phyloP scores from a whole-genome alignment of 2,888 invertebrate genomes.

The Acanthosepion lycidas region DNA sequence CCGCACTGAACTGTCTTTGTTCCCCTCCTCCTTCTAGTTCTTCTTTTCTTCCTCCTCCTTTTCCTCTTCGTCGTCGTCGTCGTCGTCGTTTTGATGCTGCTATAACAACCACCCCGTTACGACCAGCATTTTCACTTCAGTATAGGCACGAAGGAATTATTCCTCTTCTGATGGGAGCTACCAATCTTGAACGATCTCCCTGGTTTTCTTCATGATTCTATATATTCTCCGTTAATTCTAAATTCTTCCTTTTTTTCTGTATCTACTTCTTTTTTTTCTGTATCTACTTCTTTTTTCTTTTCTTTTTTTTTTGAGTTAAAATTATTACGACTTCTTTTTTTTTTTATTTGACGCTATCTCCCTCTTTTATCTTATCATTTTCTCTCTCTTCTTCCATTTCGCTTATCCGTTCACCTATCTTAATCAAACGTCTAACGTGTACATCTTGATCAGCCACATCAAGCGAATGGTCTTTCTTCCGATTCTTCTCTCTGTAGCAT shows the following conservation, averaged over 20 bases:
- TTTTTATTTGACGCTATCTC: not conserved
- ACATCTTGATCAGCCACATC: not conserved
- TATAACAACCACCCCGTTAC: constrained; percentile 10
- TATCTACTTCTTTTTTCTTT: not conserved
- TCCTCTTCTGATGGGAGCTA: not conserved
- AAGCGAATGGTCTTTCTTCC: not conserved
- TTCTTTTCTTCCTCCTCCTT: not conserved
- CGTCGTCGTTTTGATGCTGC: not conserved
- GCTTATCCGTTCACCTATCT: not conserved
- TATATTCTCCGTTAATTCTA: no score
- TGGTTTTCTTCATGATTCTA: not conserved
- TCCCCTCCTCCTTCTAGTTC: not conserved
- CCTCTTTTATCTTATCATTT: not conserved
- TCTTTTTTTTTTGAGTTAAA: not conserved
- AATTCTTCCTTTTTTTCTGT: no score
- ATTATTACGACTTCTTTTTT: not conserved
- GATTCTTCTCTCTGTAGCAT: no score
- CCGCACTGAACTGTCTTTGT: no score
- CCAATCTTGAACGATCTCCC: not conserved
- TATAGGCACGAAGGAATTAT: not conserved
- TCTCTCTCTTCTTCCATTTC: not conserved
- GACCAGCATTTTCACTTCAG: not conserved
- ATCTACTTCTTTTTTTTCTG: no score
- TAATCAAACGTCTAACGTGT: not conserved
- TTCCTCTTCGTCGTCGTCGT: not conserved